Evolutionary conservation across 1,140 invertebrate genomes (phyloP).

Genomic region (Homarus americanus): DNA sequence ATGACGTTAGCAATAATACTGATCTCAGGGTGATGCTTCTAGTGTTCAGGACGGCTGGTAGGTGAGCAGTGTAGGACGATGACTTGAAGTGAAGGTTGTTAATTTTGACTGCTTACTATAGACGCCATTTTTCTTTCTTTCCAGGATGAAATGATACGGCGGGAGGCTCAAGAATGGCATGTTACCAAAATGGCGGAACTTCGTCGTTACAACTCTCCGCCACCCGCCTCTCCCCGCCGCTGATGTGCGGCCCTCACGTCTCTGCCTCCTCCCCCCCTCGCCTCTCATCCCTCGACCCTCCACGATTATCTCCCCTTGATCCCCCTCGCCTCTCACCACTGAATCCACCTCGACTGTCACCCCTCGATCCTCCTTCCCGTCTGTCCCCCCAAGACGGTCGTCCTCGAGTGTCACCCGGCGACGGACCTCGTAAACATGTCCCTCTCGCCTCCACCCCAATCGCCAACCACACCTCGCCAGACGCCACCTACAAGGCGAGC

Average conservation of each 20-base stretch:
- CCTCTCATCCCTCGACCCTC: slow-evolving; percentile 44
- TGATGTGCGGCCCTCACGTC: slow-evolving; percentile 43
- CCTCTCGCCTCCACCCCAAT: background rate
- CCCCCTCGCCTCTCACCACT: background rate
- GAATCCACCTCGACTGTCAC: background rate
- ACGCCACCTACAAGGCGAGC: background rate
- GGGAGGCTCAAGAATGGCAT: slow-evolving; percentile 54
- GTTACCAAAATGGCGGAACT: slow-evolving; percentile 55
- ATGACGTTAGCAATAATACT: too few species aligned
- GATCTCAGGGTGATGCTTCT: too few species aligned
- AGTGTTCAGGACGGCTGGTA: too few species aligned
- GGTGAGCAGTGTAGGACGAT: too few species aligned
- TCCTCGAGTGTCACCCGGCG: background rate
- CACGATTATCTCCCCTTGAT: slow-evolving; percentile 1
- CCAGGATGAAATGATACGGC: slow-evolving; percentile 61
- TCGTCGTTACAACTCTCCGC: slow-evolving; percentile 53
- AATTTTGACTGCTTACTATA: too few species aligned
- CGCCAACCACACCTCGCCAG: background rate
- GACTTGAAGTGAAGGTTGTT: background rate
- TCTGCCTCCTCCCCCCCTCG: slow-evolving; percentile 33
- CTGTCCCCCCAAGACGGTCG: slow-evolving; percentile 3
- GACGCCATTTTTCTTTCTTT: slow-evolving; percentile 23
- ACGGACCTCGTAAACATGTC: background rate
- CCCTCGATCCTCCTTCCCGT: background rate
- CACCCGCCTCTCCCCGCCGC: slow-evolving; percentile 12